Evolutionary conservation across 2,797 vertebrate species (phyloP).

Genomic region (Sebastes melanostomus): DNA sequence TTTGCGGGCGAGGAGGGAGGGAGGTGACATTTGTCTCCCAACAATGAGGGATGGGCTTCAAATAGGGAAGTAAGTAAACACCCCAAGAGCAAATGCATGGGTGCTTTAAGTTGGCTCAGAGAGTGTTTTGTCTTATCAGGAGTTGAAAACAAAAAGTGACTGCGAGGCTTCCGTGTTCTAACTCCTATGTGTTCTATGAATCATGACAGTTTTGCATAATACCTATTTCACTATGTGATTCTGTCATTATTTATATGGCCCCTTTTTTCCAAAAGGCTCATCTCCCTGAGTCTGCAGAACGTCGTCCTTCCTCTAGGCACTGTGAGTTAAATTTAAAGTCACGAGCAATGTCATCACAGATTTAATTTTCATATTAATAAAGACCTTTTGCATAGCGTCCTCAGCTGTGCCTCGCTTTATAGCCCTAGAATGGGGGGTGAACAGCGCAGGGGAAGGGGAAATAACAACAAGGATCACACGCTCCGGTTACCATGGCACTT

Average conservation of each 20-base stretch:
- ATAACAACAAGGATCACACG: constrained; percentile 46
- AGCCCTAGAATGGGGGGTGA: constrained; percentile 6
- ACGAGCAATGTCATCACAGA: constrained; percentile 66
- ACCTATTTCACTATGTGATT: constrained; percentile 37
- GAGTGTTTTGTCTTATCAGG: constrained; percentile 39
- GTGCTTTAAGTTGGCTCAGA: constrained; percentile 36
- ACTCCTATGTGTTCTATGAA: constrained; percentile 37
- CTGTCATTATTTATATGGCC: constrained; percentile 55
- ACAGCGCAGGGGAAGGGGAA: neutral
- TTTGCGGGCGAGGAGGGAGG: constrained; percentile 28
- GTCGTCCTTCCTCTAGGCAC: constrained; percentile 61
- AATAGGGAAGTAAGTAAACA: constrained; percentile 68
- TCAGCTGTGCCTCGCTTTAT: constrained; percentile 22
- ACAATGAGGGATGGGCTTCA: constrained; percentile 72
- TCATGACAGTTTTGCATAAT: constrained; percentile 61
- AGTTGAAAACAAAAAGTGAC: constrained; percentile 27
- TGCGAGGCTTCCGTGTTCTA: neutral
- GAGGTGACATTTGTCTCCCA: constrained; percentile 71
- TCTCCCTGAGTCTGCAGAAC: constrained; percentile 60
- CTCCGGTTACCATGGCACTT: constrained; percentile 35
- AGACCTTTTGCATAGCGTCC: constrained; percentile 34
- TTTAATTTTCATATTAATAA: constrained; percentile 68
- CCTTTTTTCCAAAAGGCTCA: constrained; percentile 34
- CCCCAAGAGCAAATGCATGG: constrained; percentile 53
- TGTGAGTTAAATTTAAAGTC: constrained; percentile 60